Base-by-base conservation (phyloP, 2,113 vertebrate species). In the Toxotes chatareus region DNA sequence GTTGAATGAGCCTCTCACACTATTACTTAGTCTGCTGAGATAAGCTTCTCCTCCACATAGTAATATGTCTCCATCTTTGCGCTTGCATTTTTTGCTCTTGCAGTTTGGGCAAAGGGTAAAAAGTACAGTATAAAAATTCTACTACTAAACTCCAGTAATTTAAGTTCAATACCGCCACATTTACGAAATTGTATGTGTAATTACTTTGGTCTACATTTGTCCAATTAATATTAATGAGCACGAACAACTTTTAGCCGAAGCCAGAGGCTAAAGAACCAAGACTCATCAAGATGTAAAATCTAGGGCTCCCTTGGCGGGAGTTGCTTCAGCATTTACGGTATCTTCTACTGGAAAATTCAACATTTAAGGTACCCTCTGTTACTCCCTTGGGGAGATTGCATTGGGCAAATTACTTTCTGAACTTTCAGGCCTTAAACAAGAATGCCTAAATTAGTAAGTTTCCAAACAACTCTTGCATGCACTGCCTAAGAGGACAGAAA, bases 161-260 rank as follows among this genome's bases (percentile, higher is more conserved):
- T 63, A 69, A 65, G 13, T 56, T 86, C 17, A 68, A 32, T n/a
- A 56, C 13, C 51, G 23, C 1, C 36, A 42, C 64, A 17, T 75
- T 77, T 72, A 69, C 46, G 4, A 89, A 79, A 79, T 59, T 68
- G 53, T 49, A 51, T 57, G 60, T 46, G 72, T 44, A 73, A 83
- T 83, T 85, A 42, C 62, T 88, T 85, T 85, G 87, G 70, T 89
- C 73, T 80, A 83, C 75, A 80, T 87, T 83, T 82, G 75, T 75
- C 61, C 47, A 71, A 86, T 92, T 84, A 90, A 90, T 90, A 91
- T 88, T 90, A 88, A 92, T 90, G 76, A 84, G 70, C 17, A 23
- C 56, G 82, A 80, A 78, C 21, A 73, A 84, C 74, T 80, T 66
- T 72, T 10, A 86, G 73, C 83, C 63, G 65, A 84, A 87, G 85